These are phyloP conservation scores for Cryptotermes secundus DNA, from an alignment of 1,140 invertebrate genomes.

Conservation along the genomic window DNA sequence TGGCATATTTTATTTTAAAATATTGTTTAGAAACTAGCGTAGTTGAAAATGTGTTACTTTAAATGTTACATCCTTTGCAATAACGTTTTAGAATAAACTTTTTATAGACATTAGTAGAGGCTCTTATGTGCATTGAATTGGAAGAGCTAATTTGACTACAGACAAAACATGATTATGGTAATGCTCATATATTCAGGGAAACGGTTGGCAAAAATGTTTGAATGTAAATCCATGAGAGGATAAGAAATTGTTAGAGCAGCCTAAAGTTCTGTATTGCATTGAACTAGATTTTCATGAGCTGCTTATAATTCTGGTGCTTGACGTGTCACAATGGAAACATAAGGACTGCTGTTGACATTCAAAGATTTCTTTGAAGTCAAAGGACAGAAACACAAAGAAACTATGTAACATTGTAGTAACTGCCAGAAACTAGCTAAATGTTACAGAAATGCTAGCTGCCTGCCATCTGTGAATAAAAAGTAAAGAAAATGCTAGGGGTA, in stretches of 20 bases:
- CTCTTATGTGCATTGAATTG: background rate
- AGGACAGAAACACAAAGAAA: no score
- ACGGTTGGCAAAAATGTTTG: slow-evolving; percentile 31
- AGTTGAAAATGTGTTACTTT: background rate
- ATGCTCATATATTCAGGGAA: slow-evolving; percentile 31
- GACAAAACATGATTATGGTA: slow-evolving; percentile 9
- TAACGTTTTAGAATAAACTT: slow-evolving; percentile 1
- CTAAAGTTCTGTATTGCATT: background rate
- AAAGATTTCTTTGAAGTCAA: no score
- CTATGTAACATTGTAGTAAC: no score
- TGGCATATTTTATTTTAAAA: background rate
- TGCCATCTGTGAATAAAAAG: no score
- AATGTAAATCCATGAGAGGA: slow-evolving; percentile 21
- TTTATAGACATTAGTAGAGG: background rate
- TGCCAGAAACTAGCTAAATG: no score
- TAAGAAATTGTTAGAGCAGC: background rate
- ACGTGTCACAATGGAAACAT: no score
- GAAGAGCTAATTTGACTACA: background rate
- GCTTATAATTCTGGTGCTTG: no score
- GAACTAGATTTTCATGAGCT: background rate
- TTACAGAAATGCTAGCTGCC: no score
- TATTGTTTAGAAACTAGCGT: slow-evolving; percentile 2
- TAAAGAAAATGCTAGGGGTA: no score
- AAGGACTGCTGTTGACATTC: no score
- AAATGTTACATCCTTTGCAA: background rate